Conservation (phyloP, 2,113 vertebrate species). For the Mixornis gularis region DNA sequence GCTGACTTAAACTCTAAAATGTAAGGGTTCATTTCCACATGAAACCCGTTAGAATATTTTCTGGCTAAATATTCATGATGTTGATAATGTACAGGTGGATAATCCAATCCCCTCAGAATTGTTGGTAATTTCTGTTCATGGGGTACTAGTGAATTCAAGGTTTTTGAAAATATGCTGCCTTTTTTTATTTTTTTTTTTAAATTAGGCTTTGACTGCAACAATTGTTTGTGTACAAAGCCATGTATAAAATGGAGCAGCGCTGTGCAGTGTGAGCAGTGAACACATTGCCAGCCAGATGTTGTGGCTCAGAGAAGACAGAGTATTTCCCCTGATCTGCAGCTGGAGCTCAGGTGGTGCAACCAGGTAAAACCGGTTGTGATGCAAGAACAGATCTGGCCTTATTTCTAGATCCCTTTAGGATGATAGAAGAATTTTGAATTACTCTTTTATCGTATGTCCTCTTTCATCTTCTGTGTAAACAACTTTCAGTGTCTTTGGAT, state of each 20-base stretch:
- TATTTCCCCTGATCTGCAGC: not conserved
- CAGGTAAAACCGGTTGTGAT: not conserved
- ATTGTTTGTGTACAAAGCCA: not conserved
- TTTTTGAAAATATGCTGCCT: not conserved
- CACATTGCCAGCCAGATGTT: accelerated
- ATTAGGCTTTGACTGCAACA: not conserved
- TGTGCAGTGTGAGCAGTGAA: not conserved
- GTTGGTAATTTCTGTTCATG: not conserved
- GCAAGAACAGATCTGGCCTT: not conserved
- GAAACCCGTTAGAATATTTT: not conserved
- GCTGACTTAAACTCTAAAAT: not conserved
- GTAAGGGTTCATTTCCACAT: not conserved
- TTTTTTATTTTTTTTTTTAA: not conserved
- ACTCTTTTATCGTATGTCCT: not conserved
- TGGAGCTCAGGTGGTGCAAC: not conserved
- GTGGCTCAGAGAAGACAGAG: not conserved
- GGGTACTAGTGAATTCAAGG: not conserved
- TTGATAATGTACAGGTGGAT: accelerated
- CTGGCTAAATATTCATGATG: not conserved
- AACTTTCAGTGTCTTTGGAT: not conserved
- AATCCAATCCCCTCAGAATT: not conserved
- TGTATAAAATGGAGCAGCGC: not conserved
- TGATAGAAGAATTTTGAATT: not conserved
- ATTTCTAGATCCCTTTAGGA: not conserved
- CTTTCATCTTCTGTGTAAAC: not conserved